Percentiles rank a stretch among this genome's conserved stretches.
phyloP scores from a whole-genome alignment of 2,888 invertebrate species.

The Lacanobia oleracea region DNA sequence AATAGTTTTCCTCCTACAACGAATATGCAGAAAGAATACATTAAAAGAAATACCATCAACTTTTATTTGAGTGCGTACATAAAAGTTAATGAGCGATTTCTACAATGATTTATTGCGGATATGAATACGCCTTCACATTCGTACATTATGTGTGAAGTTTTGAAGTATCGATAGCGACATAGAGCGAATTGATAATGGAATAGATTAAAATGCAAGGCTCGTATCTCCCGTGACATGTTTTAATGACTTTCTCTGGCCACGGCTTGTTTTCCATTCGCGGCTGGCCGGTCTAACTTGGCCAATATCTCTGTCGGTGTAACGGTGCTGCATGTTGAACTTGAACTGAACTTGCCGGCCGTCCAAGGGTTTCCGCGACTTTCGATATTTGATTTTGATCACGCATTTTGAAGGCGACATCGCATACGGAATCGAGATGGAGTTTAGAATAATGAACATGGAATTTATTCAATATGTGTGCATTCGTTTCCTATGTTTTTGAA shows the following conservation, averaged over 20 bases:
- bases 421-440: conserved; percentile 71
- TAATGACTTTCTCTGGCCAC: conserved; percentile 88
- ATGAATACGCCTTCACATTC: conserved; percentile 49
- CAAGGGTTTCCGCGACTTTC: conserved; percentile 72
- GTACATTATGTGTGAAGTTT: conserved; percentile 51
- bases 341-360: conserved; percentile 42
- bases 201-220: conserved; percentile 78
- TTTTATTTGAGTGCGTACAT: conserved; percentile 37
- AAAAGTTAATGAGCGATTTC: conserved; percentile 58
- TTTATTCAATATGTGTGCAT: conserved; percentile 53
- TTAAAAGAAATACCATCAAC: conserved; percentile 20
- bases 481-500: conserved; percentile 39
- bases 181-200: conserved; percentile 69
- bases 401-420: conserved; percentile 74
- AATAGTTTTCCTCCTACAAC: conserved; percentile 30
- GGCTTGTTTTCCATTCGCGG: conserved; percentile 78
- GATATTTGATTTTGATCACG: conserved; percentile 78
- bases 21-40: conserved; percentile 24
- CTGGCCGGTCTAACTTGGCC: conserved; percentile 62
- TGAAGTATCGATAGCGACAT: conserved; percentile 58
- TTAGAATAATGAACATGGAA: conserved; percentile 61
- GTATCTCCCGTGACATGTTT: conserved; percentile 79
- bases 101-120: conserved; percentile 63
- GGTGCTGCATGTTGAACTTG: conserved; percentile 66
- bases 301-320: conserved; percentile 74